Evolutionary conservation across 2,797 vertebrate species (phyloP).

Genomic region (Phrynocephalus guinanensis): DNA sequence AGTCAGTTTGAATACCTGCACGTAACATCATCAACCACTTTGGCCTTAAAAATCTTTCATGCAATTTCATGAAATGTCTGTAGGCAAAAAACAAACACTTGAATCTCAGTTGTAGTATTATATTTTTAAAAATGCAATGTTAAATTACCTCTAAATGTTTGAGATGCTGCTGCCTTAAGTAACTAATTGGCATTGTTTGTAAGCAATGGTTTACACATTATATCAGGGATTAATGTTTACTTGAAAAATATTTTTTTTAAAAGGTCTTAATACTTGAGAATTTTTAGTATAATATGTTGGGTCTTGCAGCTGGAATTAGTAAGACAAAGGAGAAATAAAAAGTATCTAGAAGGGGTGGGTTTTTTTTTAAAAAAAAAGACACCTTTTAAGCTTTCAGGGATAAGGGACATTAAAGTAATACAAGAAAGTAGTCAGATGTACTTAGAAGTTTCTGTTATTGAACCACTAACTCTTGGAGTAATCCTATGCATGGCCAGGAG

Average conservation of each 20-base stretch:
- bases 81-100: slow-evolving; percentile 13
- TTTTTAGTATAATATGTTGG: slow-evolving; percentile 11
- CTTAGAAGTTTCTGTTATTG: neutral
- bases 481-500: neutral
- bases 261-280: slow-evolving; percentile 17
- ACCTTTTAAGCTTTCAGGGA: slow-evolving; percentile 14
- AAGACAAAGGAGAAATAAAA: neutral
- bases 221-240: slow-evolving; percentile 90
- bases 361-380: neutral
- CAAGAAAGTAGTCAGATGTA: neutral
- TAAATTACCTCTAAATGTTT: slow-evolving; percentile 42
- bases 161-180: slow-evolving; percentile 81
- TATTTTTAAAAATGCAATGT: slow-evolving; percentile 23
- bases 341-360: neutral
- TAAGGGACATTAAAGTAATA: neutral
- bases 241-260: slow-evolving; percentile 81
- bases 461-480: slow-evolving; percentile 14
- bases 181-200: slow-evolving; percentile 68
- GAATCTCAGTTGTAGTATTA: neutral
- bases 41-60: slow-evolving; percentile 27
- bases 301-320: slow-evolving; percentile 20
- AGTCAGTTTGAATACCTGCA: neutral
- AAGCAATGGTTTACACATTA: slow-evolving; percentile 80
- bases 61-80: slow-evolving; percentile 4
- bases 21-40: slow-evolving; percentile 3